Conservation (phyloP, 1,140 invertebrate species). For the Globodera ellingtonae region DNA sequence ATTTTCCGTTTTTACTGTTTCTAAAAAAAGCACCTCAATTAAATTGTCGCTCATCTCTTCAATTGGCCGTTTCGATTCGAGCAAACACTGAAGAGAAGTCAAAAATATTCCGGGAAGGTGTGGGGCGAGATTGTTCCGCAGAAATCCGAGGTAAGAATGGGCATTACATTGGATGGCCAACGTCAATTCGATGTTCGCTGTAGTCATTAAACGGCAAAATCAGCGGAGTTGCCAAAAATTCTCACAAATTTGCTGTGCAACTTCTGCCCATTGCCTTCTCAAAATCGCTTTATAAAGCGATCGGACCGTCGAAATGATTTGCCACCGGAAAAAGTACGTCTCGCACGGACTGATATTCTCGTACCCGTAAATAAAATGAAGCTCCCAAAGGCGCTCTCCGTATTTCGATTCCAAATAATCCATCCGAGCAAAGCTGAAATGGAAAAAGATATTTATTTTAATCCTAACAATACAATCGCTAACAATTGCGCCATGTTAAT, state of each 20-base stretch:
- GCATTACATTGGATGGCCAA: not conserved
- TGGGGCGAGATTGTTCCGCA: not conserved
- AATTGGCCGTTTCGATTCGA: slow-evolving; percentile 16
- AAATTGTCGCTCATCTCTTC: slow-evolving; percentile 2
- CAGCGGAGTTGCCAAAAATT: not conserved
- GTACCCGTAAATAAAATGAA: slow-evolving; percentile 15
- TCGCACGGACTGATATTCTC: not conserved
- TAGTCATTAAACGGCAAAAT: slow-evolving; percentile 1
- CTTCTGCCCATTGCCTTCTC: slow-evolving; percentile 12
- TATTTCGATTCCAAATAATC: slow-evolving; percentile 22
- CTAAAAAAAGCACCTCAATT: not conserved
- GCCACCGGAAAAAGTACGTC: slow-evolving; percentile 11
- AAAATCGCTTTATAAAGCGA: not conserved
- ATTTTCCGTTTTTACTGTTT: not conserved
- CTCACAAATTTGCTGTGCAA: slow-evolving; percentile 16
- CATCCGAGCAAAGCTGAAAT: slow-evolving; percentile 11
- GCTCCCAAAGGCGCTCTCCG: slow-evolving; percentile 15
- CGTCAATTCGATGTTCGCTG: not conserved
- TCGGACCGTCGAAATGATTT: slow-evolving; percentile 8
- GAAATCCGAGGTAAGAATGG: not conserved
- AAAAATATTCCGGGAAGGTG: slow-evolving; percentile 13
- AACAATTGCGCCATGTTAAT: slow-evolving; percentile 22
- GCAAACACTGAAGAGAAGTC: slow-evolving; percentile 6
- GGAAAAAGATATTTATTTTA: not conserved
- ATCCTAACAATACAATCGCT: not conserved